Evolutionary conservation across 2,113 vertebrate species (phyloP).

Genomic region (Mustela lutreola): DNA sequence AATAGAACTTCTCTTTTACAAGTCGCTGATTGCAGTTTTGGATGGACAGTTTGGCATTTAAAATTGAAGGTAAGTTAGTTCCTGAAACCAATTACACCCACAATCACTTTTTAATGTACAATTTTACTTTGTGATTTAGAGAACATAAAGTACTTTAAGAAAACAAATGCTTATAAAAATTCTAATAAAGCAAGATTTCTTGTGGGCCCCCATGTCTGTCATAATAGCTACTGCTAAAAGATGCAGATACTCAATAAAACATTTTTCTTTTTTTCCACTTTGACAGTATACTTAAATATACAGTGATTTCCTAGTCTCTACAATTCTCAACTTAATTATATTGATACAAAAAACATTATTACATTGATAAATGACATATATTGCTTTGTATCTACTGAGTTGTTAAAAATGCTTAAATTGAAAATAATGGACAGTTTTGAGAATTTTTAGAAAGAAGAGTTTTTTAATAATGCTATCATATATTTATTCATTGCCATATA

Average conservation of each 20-base stretch:
- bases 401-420: not conserved
- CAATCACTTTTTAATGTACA: constrained; percentile 1
- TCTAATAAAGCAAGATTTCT: not conserved
- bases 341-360: not conserved
- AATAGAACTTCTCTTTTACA: not conserved
- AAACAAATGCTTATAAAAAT: not conserved
- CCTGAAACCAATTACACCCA: constrained; percentile 54
- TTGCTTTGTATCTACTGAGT: not conserved
- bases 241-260: not conserved
- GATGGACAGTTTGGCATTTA: constrained; percentile 59
- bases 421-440: not conserved
- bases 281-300: not conserved
- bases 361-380: not conserved
- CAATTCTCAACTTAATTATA: not conserved
- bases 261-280: not conserved
- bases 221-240: not conserved
- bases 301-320: not conserved
- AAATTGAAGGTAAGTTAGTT: constrained; percentile 63
- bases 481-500: not conserved
- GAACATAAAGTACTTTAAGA: constrained; percentile 9
- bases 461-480: not conserved
- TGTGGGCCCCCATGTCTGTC: not conserved
- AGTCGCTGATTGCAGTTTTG: constrained; percentile 1
- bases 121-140: constrained; percentile 33
- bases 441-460: not conserved